Evolutionary conservation across 2,888 invertebrate species (phyloP).

Genomic region (Drosophila tanythrix): DNA sequence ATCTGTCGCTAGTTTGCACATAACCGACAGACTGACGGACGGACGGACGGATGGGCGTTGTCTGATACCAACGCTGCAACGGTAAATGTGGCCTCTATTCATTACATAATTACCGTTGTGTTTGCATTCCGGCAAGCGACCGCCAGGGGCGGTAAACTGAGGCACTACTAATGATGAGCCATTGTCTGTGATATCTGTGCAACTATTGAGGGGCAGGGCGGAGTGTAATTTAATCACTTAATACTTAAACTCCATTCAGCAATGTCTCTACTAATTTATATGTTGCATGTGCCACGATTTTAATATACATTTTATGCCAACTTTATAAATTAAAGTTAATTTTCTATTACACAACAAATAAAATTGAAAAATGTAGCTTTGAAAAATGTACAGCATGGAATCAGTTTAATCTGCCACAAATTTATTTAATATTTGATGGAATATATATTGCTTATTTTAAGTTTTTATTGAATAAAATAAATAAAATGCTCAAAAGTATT

Average conservation of each 20-base stretch:
- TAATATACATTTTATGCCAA: too few species aligned
- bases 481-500: conserved; percentile 6
- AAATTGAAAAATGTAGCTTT: neutral
- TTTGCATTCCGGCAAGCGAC: conserved; percentile 62
- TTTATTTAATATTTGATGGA: neutral
- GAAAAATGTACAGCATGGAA: neutral
- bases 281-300: too few species aligned
- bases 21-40: conserved; percentile 8
- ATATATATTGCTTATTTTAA: neutral
- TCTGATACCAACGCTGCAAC: conserved; percentile 22
- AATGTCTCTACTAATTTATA: neutral
- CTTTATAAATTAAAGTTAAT: too few species aligned
- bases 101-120: conserved; percentile 77
- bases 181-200: conserved; percentile 51
- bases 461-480: neutral
- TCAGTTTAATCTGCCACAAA: neutral
- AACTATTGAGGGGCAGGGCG: too few species aligned
- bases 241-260: neutral
- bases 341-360: neutral
- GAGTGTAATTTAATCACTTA: conserved; percentile 28
- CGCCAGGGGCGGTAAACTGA: conserved; percentile 34
- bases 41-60: conserved; percentile 4
- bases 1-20: conserved; percentile 59
- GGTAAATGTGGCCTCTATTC: conserved; percentile 73
- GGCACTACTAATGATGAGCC: conserved; percentile 60